Percentiles rank a stretch among this genome's conserved stretches.
These are phyloP conservation scores for Sebastes taczanowskii DNA, from an alignment of 2,797 vertebrate species.

Conservation along the genomic window DNA sequence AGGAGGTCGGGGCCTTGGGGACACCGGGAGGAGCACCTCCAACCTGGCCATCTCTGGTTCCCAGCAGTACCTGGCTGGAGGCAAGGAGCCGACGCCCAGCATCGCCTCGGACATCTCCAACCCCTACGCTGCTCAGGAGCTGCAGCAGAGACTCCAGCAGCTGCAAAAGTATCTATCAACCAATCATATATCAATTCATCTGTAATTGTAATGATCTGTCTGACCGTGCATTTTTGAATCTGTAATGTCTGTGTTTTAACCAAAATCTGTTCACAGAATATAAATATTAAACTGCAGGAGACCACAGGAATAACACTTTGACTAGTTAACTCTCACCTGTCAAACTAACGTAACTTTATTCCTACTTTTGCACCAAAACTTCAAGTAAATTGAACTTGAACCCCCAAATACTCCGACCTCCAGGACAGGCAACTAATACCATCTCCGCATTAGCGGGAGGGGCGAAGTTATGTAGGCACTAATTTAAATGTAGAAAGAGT, in stretches of 20 bases:
- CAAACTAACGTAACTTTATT: too few relatives aligned
- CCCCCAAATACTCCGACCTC: too few relatives aligned
- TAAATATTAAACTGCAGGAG: too few relatives aligned
- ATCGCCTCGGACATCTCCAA: constrained; percentile 96
- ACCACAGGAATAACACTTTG: too few relatives aligned
- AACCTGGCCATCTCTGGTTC: constrained; percentile 87
- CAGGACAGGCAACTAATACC: too few relatives aligned
- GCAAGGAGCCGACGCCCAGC: constrained; percentile 95
- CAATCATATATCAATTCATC: background rate
- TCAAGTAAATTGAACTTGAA: too few relatives aligned
- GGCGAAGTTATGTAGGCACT: too few relatives aligned
- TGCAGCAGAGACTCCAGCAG: constrained; percentile 89
- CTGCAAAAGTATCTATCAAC: constrained; percentile 74
- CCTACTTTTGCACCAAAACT: too few relatives aligned
- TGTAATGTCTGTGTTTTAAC: background rate
- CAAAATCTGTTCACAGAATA: too few relatives aligned
- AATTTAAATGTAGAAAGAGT: too few relatives aligned
- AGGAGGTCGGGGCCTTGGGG: constrained; percentile 49
- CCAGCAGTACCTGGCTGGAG: constrained; percentile 81
- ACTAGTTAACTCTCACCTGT: too few relatives aligned
- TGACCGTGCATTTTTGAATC: background rate
- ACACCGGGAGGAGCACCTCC: constrained; percentile 84
- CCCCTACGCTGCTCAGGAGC: constrained; percentile 91
- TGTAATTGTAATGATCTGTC: background rate
- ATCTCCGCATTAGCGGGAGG: too few relatives aligned